Evolutionary conservation across 2,797 vertebrate genomes (phyloP).

Genomic region (Erethizon dorsatum): DNA sequence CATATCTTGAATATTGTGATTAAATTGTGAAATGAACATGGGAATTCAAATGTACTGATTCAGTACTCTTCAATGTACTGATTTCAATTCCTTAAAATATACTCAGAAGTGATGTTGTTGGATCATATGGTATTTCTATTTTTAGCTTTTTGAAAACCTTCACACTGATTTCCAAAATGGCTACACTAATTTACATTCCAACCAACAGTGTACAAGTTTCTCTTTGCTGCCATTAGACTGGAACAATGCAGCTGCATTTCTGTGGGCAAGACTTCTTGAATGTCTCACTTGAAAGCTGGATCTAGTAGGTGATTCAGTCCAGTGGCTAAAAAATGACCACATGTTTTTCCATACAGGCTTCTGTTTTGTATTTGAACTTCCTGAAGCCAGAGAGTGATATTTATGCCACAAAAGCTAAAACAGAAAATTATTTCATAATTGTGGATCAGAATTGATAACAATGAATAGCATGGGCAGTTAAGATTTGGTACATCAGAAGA

Average conservation of each 20-base stretch:
- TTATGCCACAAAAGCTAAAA: conserved; percentile 14
- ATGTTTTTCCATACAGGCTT: conserved; percentile 22
- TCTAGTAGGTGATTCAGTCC: conserved; percentile 16
- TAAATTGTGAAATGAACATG: background rate
- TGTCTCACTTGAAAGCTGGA: background rate
- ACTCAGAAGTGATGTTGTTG: background rate
- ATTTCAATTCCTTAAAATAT: background rate
- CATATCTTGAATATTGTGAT: background rate
- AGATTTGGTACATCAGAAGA: conserved; percentile 1
- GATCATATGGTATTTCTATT: background rate
- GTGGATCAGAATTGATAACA: background rate
- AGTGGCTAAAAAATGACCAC: background rate
- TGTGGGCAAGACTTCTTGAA: conserved; percentile 44
- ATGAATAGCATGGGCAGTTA: background rate
- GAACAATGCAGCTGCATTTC: background rate
- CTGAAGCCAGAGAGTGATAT: background rate
- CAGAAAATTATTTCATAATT: conserved; percentile 51
- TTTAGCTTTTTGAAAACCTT: background rate
- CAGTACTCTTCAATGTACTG: background rate
- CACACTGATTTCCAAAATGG: conserved; percentile 28
- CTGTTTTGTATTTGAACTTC: conserved; percentile 47
- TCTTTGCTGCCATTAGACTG: conserved; percentile 15
- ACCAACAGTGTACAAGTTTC: background rate
- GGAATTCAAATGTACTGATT: background rate
- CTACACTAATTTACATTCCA: background rate